Evolutionary conservation across 2,797 vertebrate species (phyloP).

Genomic region (Phoxinus dragarum): DNA sequence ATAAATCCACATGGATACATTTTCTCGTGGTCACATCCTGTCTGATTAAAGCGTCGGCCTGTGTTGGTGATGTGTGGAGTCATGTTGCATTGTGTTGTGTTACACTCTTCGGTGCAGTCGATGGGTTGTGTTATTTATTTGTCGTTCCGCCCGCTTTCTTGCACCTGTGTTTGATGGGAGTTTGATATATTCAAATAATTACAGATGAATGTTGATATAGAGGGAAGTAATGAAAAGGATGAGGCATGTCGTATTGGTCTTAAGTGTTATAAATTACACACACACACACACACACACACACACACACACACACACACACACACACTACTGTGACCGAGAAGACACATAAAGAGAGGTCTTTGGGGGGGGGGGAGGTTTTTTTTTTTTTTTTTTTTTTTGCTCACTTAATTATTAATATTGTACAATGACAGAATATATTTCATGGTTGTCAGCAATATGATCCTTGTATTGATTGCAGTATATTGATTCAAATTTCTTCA

Average conservation of each 20-base stretch:
- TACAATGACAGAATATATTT: slow-evolving; percentile 64
- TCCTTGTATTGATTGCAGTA: slow-evolving; percentile 61
- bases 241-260: slow-evolving; percentile 75
- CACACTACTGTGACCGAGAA: slow-evolving; percentile 11
- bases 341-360: slow-evolving; percentile 39
- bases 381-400: slow-evolving; percentile 38
- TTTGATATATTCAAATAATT: slow-evolving; percentile 69
- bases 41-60: slow-evolving; percentile 12
- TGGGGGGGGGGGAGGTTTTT: slow-evolving; percentile 23
- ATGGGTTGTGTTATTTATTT: slow-evolving; percentile 22
- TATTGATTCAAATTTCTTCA: slow-evolving; percentile 55
- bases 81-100: slow-evolving; percentile 24
- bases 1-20: slow-evolving; percentile 12
- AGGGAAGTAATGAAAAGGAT: slow-evolving; percentile 76
- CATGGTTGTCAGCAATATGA: slow-evolving; percentile 68
- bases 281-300: slow-evolving; percentile 8
- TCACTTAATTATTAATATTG: slow-evolving; percentile 65
- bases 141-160: neutral
- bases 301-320: slow-evolving; percentile 2
- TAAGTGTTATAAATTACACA: slow-evolving; percentile 61
- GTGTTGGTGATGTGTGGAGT: slow-evolving; percentile 30
- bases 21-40: slow-evolving; percentile 26
- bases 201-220: slow-evolving; percentile 71
- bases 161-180: slow-evolving; percentile 35
- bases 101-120: neutral